Conservation (phyloP, 2,888 invertebrate genomes). For the Eupithecia abbreviata region DNA sequence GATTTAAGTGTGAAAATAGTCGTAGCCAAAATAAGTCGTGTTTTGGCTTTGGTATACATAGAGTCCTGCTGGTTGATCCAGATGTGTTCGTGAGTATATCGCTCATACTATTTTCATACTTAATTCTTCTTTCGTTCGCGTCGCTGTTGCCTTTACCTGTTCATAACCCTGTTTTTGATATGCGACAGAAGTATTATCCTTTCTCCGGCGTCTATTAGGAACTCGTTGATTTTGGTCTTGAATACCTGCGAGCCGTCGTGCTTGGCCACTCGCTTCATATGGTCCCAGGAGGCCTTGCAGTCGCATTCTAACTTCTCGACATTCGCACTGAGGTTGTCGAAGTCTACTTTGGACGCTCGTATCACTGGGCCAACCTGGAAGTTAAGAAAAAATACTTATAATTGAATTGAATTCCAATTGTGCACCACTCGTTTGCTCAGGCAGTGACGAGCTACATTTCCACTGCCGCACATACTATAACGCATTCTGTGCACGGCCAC, state of each 20-base stretch:
- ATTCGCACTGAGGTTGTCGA: constrained; percentile 94
- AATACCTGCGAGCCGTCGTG: constrained; percentile 94
- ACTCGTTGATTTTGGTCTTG: constrained; percentile 97
- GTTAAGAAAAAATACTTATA: background rate
- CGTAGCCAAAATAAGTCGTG: no score
- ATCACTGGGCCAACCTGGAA: constrained; percentile 93
- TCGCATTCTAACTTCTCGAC: constrained; percentile 95
- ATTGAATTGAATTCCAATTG: no score
- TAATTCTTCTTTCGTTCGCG: no score
- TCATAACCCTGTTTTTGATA: constrained; percentile 95
- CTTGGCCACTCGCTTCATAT: constrained; percentile 96
- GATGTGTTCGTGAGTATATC: no score
- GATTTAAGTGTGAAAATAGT: no score
- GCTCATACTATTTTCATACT: no score
- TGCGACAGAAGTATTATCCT: constrained; percentile 96
- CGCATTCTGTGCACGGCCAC: no score
- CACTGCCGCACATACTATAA: no score
- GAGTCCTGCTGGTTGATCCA: no score
- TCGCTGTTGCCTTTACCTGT: constrained; percentile 84
- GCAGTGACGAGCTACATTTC: no score
- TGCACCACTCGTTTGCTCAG: no score
- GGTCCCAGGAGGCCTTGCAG: constrained; percentile 98
- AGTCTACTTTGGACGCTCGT: constrained; percentile 96
- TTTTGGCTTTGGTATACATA: no score
- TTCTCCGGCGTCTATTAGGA: constrained; percentile 98